Percentiles rank a stretch among this genome's conserved stretches.
These are phyloP conservation scores for Entomobrya multifasciata DNA, from an alignment of 2,888 invertebrate species.

Conservation along the genomic window DNA sequence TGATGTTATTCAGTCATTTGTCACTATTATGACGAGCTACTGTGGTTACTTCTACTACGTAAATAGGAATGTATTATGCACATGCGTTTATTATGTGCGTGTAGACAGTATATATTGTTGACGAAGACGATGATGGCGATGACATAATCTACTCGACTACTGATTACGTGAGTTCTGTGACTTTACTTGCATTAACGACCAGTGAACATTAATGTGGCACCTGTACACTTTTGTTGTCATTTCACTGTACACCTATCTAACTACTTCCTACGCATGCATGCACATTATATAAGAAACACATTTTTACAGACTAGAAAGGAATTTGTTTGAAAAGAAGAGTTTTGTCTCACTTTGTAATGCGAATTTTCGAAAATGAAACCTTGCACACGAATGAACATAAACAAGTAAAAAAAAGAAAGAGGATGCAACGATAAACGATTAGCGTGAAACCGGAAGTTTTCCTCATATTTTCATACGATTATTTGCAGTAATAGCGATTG, in stretches of 20 bases:
- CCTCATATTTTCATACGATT: slow-evolving; percentile 18
- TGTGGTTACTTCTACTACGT: neutral
- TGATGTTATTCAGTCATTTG: slow-evolving; percentile 49
- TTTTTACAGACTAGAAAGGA: slow-evolving; percentile 10
- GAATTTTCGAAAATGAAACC: slow-evolving; percentile 23
- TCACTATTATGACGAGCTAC: slow-evolving; percentile 14
- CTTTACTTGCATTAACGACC: neutral
- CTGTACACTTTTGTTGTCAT: no score
- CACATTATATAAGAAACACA: neutral
- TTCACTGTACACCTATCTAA: no score
- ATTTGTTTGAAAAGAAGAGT: slow-evolving; percentile 35
- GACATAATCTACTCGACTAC: neutral
- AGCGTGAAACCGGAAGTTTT: slow-evolving; percentile 55
- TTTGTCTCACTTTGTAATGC: slow-evolving; percentile 54
- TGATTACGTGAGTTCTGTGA: neutral
- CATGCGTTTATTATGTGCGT: neutral
- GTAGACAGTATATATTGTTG: neutral
- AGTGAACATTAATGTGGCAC: neutral
- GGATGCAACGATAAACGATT: slow-evolving; percentile 37
- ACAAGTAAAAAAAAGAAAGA: slow-evolving; percentile 9
- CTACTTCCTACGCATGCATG: neutral
- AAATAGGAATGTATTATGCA: no score
- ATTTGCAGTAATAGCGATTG: neutral
- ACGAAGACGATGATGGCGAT: neutral
- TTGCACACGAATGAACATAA: neutral